phyloP scores from a whole-genome alignment of 2,888 invertebrate genomes.

The Lymantria dispar region DNA sequence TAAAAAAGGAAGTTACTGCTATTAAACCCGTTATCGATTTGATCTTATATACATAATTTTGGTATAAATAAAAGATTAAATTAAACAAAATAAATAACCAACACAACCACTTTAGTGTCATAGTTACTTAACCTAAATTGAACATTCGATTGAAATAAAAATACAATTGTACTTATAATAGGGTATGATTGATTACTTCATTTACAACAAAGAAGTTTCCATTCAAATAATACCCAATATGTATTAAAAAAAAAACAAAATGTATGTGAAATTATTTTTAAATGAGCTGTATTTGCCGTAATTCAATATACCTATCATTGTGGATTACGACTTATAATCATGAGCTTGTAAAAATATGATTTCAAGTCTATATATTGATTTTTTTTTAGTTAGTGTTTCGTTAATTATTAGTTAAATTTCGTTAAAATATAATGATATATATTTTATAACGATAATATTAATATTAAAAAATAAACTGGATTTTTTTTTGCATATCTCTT shows the following conservation, averaged over 20 bases:
- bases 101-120: constrained; percentile 74
- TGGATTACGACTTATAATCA: constrained; percentile 10
- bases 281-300: too few relatives aligned
- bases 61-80: constrained; percentile 74
- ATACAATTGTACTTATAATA: constrained; percentile 54
- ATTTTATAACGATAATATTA: too few relatives aligned
- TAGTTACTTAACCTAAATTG: constrained; percentile 57
- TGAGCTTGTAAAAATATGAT: constrained; percentile 38
- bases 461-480: too few relatives aligned
- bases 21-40: constrained; percentile 63
- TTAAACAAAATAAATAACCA: constrained; percentile 77
- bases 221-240: constrained; percentile 8
- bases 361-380: constrained; percentile 15
- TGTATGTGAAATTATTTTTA: not conserved
- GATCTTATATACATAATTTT: constrained; percentile 59
- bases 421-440: too few relatives aligned
- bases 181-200: constrained; percentile 39
- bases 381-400: too few relatives aligned
- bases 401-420: too few relatives aligned
- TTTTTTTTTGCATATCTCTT: too few relatives aligned
- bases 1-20: constrained; percentile 64
- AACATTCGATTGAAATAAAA: constrained; percentile 50
- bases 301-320: too few relatives aligned
- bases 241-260: constrained; percentile 21
- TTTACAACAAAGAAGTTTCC: constrained; percentile 22